phyloP scores from a whole-genome alignment of 1,140 invertebrate genomes.

The Eumaeus atala region DNA sequence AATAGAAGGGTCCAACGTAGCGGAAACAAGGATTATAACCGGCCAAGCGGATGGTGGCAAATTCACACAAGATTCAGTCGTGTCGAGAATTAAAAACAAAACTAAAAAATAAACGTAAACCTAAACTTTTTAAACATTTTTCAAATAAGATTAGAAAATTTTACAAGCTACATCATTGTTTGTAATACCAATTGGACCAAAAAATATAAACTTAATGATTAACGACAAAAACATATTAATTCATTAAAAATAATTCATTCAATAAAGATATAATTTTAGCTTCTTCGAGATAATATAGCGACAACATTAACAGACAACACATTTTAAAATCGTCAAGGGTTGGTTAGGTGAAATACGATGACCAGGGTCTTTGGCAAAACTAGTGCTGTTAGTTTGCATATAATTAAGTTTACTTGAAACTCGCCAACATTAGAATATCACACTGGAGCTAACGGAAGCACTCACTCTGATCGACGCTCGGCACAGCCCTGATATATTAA shows the following conservation, averaged over 20 bases:
- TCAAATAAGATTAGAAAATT: conserved; percentile 4
- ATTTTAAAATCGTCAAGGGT: conserved; percentile 12
- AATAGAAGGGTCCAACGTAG: background rate
- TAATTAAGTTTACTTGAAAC: background rate
- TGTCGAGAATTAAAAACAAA: conserved; percentile 2
- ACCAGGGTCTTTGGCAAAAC: conserved; percentile 16
- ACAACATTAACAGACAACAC: conserved; percentile 8
- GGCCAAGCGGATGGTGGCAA: background rate
- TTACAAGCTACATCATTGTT: conserved; percentile 19
- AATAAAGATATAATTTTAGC: conserved; percentile 11
- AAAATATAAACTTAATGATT: conserved; percentile 39
- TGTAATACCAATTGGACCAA: conserved; percentile 32
- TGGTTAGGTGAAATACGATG: conserved; percentile 1
- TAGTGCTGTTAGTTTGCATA: conserved; percentile 11
- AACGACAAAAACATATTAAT: conserved; percentile 25
- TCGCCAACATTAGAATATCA: background rate
- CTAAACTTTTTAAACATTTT: background rate
- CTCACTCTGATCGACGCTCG: no score
- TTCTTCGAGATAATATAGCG: background rate
- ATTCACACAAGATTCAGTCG: background rate
- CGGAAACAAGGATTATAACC: background rate
- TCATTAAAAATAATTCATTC: conserved; percentile 6
- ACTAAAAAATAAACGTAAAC: conserved; percentile 1
- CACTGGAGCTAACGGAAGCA: background rate
- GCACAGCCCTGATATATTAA: no score